phyloP scores from a whole-genome alignment of 2,888 invertebrate genomes.

The Euproctis similis region DNA sequence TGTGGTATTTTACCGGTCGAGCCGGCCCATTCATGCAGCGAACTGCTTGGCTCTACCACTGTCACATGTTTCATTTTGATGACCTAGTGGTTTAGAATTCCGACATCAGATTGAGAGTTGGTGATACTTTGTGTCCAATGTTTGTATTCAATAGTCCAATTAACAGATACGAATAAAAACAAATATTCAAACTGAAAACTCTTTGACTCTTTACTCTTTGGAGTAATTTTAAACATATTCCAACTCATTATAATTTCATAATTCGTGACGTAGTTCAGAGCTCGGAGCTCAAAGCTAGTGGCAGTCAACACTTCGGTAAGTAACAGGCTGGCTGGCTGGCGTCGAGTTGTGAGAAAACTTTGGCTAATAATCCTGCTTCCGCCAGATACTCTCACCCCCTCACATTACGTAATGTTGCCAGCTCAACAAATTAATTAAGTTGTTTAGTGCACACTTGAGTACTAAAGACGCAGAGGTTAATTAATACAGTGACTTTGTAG shows the following conservation, averaged over 20 bases:
- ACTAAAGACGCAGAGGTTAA: background rate
- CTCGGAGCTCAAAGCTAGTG: constrained; percentile 21
- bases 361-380: constrained; percentile 33
- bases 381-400: constrained; percentile 21
- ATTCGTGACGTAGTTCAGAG: constrained; percentile 19
- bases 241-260: constrained; percentile 11
- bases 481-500: background rate
- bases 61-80: too few relatives aligned
- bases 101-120: too few relatives aligned
- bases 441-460: constrained; percentile 7
- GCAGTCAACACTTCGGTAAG: constrained; percentile 2
- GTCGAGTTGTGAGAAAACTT: constrained; percentile 31
- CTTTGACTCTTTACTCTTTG: too few relatives aligned
- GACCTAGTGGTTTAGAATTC: too few relatives aligned
- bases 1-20: too few relatives aligned
- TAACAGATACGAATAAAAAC: too few relatives aligned
- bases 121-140: too few relatives aligned
- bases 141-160: too few relatives aligned
- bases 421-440: constrained; percentile 51
- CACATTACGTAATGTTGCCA: constrained; percentile 28
- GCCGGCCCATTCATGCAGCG: too few relatives aligned
- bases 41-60: too few relatives aligned
- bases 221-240: constrained; percentile 1
- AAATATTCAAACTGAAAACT: too few relatives aligned
- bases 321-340: constrained; percentile 2